Percentiles rank a stretch among this genome's conserved stretches.
phyloP scores from a whole-genome alignment of 2,888 invertebrate genomes.

The Achlya flavicornis region DNA sequence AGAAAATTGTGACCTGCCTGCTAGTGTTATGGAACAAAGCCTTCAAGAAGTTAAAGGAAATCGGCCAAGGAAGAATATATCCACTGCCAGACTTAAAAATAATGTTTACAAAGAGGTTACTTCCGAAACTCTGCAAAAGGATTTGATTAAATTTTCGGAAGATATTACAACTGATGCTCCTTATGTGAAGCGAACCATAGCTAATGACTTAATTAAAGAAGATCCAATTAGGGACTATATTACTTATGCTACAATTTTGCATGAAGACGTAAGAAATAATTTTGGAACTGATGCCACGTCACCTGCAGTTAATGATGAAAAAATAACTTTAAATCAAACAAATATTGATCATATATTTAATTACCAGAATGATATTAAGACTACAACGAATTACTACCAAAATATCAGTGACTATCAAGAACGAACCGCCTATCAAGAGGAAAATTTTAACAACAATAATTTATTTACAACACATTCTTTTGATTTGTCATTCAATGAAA shows the following conservation, averaged over 20 bases:
- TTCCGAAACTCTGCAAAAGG: neutral
- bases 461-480: neutral
- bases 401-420: neutral
- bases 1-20: slow-evolving; percentile 36
- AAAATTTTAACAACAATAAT: neutral
- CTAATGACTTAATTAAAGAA: neutral
- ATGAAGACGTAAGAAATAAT: neutral
- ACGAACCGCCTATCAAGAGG: neutral
- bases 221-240: neutral
- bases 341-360: neutral
- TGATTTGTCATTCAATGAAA: neutral
- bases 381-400: neutral
- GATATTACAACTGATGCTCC: neutral
- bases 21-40: slow-evolving; percentile 35
- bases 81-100: neutral
- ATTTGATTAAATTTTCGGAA: neutral
- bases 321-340: neutral
- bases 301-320: neutral
- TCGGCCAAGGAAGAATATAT: neutral
- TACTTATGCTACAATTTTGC: neutral
- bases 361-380: neutral
- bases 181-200: neutral
- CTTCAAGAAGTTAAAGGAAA: slow-evolving; percentile 34
- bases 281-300: neutral
- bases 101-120: neutral